phyloP scores from a whole-genome alignment of 2,888 invertebrate genomes.

The Conchocele bisecta region DNA sequence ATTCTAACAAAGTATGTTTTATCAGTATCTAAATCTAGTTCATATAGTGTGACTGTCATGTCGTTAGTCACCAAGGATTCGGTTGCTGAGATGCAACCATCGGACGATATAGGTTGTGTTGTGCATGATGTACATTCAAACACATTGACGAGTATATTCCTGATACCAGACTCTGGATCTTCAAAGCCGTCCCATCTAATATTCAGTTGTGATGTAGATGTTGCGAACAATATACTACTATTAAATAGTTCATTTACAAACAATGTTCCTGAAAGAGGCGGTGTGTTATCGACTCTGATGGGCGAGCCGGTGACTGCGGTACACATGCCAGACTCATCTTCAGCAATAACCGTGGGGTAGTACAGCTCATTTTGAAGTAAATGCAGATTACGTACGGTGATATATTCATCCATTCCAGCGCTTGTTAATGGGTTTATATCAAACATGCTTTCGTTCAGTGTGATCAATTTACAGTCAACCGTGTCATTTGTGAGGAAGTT shows the following conservation, averaged over 20 bases:
- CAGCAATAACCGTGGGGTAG: constrained; percentile 48
- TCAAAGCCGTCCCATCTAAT: constrained; percentile 32
- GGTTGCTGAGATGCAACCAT: not conserved
- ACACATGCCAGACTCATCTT: constrained; percentile 53
- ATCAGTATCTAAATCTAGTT: constrained; percentile 14
- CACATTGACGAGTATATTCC: constrained; percentile 11
- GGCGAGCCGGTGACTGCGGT: constrained; percentile 14
- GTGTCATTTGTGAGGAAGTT: constrained; percentile 16
- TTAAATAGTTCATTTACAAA: constrained; percentile 15
- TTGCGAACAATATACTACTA: not conserved
- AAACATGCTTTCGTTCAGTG: constrained; percentile 7
- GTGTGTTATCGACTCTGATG: constrained; percentile 48
- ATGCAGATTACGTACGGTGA: constrained; percentile 18
- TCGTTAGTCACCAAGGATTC: constrained; percentile 4
- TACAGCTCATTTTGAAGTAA: constrained; percentile 43
- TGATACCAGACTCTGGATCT: constrained; percentile 43
- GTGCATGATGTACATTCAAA: constrained; percentile 16
- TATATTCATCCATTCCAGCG: constrained; percentile 37
- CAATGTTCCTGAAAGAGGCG: constrained; percentile 33
- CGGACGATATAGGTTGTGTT: not conserved
- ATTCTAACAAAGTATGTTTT: constrained; percentile 39
- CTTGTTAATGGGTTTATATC: constrained; percentile 20
- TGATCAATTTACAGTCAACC: constrained; percentile 26
- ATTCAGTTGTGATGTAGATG: constrained; percentile 2
- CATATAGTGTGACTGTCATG: constrained; percentile 38